These are phyloP conservation scores for Prunella himalayana DNA, from an alignment of 2,113 vertebrate genomes.

Conservation along the genomic window DNA sequence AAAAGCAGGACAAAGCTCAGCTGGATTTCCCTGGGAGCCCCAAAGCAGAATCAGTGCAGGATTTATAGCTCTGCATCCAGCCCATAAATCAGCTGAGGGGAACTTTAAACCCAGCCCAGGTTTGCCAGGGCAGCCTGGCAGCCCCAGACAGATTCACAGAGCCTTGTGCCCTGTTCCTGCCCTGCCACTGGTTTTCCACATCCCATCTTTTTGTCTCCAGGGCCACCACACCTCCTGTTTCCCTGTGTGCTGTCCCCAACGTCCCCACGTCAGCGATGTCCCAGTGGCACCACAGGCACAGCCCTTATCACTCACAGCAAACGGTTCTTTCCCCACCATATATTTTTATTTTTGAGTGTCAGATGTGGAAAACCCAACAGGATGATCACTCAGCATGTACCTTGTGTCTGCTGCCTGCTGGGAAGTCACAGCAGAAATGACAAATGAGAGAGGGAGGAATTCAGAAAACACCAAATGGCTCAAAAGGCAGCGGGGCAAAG, in stretches of 20 bases:
- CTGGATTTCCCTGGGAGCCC: conserved; percentile 13
- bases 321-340: not conserved
- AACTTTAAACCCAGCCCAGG: not conserved
- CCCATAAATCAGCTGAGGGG: not conserved
- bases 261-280: not conserved
- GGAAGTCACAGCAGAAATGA: not conserved
- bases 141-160: not conserved
- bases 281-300: not conserved
- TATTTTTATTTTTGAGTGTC: not conserved
- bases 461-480: not conserved
- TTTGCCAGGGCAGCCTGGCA: not conserved
- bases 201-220: not conserved
- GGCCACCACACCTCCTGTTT: not conserved
- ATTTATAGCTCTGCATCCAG: conserved; percentile 6
- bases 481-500: not conserved
- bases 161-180: not conserved
- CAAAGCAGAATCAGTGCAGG: not conserved
- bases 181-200: not conserved
- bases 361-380: conserved; percentile 19
- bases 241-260: accelerated
- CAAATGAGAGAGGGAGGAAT: not conserved
- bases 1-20: conserved; percentile 53
- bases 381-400: conserved; percentile 13
- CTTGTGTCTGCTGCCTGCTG: conserved; percentile 28
- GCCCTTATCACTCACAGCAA: not conserved